phyloP scores from a whole-genome alignment of 2,888 invertebrate genomes.

The Linnaemya vulpina region DNA sequence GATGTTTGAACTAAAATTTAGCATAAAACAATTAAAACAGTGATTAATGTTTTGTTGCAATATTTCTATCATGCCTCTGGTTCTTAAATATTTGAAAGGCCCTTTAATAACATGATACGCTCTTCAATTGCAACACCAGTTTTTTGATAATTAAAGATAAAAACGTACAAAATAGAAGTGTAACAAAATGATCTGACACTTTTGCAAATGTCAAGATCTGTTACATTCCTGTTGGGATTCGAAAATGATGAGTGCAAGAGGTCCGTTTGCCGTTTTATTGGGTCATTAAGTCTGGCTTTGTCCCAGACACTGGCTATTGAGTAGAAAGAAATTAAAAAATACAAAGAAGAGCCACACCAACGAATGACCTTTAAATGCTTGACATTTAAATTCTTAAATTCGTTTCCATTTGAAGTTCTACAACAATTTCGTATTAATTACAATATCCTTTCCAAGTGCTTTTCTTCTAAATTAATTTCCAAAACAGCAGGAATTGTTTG shows the following conservation, averaged over 20 bases:
- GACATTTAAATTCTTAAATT: neutral
- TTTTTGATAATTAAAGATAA: slow-evolving; percentile 37
- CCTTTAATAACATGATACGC: too few relatives aligned
- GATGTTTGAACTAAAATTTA: too few relatives aligned
- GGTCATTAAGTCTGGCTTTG: neutral
- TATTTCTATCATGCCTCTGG: too few relatives aligned
- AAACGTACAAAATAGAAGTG: slow-evolving; percentile 15
- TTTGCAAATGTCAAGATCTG: slow-evolving; percentile 17
- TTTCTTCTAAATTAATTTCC: slow-evolving; percentile 20
- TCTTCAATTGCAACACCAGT: too few relatives aligned
- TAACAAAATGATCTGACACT: slow-evolving; percentile 41
- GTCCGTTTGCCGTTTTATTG: neutral
- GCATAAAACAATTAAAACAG: too few relatives aligned
- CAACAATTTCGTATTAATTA: neutral
- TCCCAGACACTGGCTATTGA: neutral
- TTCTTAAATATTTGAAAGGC: too few relatives aligned
- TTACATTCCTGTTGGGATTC: slow-evolving; percentile 6
- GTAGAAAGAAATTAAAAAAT: neutral
- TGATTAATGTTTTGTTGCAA: too few relatives aligned
- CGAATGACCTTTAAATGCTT: slow-evolving; percentile 45
- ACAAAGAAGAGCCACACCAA: neutral
- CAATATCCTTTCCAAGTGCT: slow-evolving; percentile 30
- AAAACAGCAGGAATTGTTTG: slow-evolving; percentile 48
- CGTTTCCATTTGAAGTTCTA: neutral
- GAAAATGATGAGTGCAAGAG: slow-evolving; percentile 17